phyloP scores from a whole-genome alignment of 1,140 invertebrate species.

The Zaprionus kolodkinae region DNA sequence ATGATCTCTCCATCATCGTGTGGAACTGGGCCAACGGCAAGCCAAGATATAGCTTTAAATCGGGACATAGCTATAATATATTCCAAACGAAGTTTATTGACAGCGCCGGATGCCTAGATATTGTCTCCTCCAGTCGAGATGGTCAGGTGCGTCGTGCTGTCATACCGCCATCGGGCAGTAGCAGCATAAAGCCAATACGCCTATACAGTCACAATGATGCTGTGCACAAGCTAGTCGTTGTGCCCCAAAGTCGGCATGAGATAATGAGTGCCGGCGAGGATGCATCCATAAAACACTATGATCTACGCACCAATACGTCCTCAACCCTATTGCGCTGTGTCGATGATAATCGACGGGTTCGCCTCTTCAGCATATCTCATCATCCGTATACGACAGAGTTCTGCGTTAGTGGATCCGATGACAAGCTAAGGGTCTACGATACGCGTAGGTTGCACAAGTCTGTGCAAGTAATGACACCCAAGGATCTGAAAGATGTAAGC shows the following conservation, averaged over 20 bases:
- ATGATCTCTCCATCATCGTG: slow-evolving; percentile 93
- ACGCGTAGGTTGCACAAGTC: slow-evolving; percentile 86
- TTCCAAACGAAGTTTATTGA: slow-evolving; percentile 92
- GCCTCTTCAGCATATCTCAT: slow-evolving; percentile 93
- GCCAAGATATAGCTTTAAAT: slow-evolving; percentile 88
- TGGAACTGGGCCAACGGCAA: slow-evolving; percentile 95
- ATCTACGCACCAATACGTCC: slow-evolving; percentile 88
- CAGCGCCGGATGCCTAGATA: slow-evolving; percentile 89
- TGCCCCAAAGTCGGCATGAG: slow-evolving; percentile 89
- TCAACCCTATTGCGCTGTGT: slow-evolving; percentile 42
- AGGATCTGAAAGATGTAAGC: slow-evolving; percentile 64
- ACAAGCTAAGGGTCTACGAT: slow-evolving; percentile 89
- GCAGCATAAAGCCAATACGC: slow-evolving; percentile 44
- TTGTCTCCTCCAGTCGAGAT: slow-evolving; percentile 95
- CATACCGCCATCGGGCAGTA: slow-evolving; percentile 66
- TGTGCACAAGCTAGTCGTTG: slow-evolving; percentile 76
- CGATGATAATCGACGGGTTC: slow-evolving; percentile 83
- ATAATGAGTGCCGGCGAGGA: slow-evolving; percentile 96
- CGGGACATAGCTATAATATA: slow-evolving; percentile 93
- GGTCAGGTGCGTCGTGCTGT: slow-evolving; percentile 89
- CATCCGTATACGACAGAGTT: slow-evolving; percentile 94
- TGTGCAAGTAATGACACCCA: slow-evolving; percentile 85
- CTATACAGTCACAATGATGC: slow-evolving; percentile 67
- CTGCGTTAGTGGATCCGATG: slow-evolving; percentile 90
- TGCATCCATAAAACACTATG: slow-evolving; percentile 91